Percentiles rank a stretch among this genome's conserved stretches.
Conservation (phyloP, 2,888 invertebrate species). For the Diarsia dahlii region DNA sequence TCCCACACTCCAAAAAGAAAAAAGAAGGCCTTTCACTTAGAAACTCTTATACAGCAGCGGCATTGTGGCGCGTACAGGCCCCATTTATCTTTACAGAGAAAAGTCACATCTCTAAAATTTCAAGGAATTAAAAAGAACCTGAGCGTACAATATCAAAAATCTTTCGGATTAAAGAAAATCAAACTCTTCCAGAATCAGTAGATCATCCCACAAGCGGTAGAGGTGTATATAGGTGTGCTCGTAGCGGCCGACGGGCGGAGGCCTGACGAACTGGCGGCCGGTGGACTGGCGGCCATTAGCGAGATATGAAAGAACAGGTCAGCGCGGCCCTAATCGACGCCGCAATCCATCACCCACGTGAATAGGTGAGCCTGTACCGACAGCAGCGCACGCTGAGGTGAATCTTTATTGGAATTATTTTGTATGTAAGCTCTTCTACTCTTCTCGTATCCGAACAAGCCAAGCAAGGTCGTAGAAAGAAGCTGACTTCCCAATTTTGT, state of each 20-base stretch:
- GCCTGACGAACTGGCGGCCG: slow-evolving; percentile 58
- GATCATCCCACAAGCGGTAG: slow-evolving; percentile 33
- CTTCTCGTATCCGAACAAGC: too few species aligned
- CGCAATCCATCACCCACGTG: slow-evolving; percentile 90
- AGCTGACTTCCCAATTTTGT: not conserved
- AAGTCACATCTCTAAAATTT: not conserved
- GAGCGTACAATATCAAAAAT: not conserved
- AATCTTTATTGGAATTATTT: slow-evolving; percentile 10
- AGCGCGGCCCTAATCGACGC: slow-evolving; percentile 89
- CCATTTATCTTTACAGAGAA: not conserved
- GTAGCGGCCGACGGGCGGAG: slow-evolving; percentile 9
- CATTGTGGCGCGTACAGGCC: not conserved
- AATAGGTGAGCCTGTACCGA: slow-evolving; percentile 82
- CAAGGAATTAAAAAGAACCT: not conserved
- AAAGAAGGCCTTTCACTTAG: not conserved
- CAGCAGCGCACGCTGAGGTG: slow-evolving; percentile 61
- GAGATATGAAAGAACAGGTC: slow-evolving; percentile 90
- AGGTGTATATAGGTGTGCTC: slow-evolving; percentile 63
- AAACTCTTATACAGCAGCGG: not conserved
- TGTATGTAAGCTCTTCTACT: not conserved
- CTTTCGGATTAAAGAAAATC: not conserved
- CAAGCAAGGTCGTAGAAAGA: not conserved
- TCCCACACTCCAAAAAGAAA: not conserved
- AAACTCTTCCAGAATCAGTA: slow-evolving; percentile 67
- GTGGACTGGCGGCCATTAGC: slow-evolving; percentile 83